Evolutionary conservation across 1,140 invertebrate genomes (phyloP).

Genomic region (Drosophila guanche): DNA sequence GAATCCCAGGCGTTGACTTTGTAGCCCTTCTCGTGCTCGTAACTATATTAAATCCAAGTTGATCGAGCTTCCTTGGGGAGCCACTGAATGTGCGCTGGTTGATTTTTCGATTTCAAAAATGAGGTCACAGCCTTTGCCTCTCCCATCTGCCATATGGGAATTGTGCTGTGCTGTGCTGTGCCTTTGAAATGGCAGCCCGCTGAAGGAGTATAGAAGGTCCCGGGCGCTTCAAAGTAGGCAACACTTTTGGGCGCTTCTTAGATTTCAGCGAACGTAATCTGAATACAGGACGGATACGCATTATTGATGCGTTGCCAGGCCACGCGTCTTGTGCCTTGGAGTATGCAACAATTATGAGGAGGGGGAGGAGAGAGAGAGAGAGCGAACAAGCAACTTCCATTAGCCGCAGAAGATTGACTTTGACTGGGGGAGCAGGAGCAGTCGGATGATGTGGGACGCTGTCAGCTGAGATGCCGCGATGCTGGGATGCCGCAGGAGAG

Average conservation of each 20-base stretch:
- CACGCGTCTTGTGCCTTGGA: slow-evolving; percentile 31
- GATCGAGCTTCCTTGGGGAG: slow-evolving; percentile 69
- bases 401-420: slow-evolving; percentile 60
- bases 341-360: slow-evolving; percentile 45
- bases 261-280: slow-evolving; percentile 45
- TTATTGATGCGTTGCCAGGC: slow-evolving; percentile 70
- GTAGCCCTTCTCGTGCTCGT: neutral
- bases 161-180: slow-evolving; percentile 21
- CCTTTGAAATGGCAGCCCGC: slow-evolving; percentile 58
- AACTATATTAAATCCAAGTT: slow-evolving; percentile 70
- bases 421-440: slow-evolving; percentile 7
- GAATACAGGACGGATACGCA: slow-evolving; percentile 57
- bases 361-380: neutral
- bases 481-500: too few species aligned
- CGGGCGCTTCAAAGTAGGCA: slow-evolving; percentile 14
- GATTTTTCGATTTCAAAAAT: slow-evolving; percentile 77
- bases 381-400: slow-evolving; percentile 71
- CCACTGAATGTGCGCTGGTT: slow-evolving; percentile 64
- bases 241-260: slow-evolving; percentile 39
- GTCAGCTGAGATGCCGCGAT: too few species aligned
- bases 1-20: too few species aligned
- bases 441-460: too few species aligned
- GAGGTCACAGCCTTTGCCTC: slow-evolving; percentile 56
- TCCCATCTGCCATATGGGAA: slow-evolving; percentile 69
- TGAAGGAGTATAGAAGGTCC: slow-evolving; percentile 4